A percentile compares a stretch with the other conserved stretches of the same genome.
Conservation (phyloP, 2,888 invertebrate species). For the Thecocarcelia acutangulata region DNA sequence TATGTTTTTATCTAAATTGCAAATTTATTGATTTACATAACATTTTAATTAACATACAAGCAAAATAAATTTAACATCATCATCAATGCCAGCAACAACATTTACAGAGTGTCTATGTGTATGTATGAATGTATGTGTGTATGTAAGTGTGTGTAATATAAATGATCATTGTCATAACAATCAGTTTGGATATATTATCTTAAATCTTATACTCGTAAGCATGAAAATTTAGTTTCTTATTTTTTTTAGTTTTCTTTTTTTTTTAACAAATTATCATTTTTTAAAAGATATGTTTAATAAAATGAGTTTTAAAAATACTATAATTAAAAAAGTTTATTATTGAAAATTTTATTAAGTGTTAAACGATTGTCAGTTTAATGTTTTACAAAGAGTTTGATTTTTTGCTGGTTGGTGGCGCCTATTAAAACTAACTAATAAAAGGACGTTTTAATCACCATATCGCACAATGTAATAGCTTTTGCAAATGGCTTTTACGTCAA, state of each 20-base stretch:
- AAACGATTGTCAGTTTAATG: not conserved
- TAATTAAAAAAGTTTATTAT: conserved; percentile 34
- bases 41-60: conserved; percentile 65
- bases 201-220: conserved; percentile 58
- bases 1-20: conserved; percentile 63
- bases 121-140: not conserved
- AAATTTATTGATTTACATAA: conserved; percentile 69
- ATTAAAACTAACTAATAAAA: too few species aligned
- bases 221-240: conserved; percentile 8
- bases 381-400: too few species aligned
- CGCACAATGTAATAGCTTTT: too few species aligned
- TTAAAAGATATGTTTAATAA: conserved; percentile 43
- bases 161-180: conserved; percentile 12
- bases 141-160: not conserved
- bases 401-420: too few species aligned
- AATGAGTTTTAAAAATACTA: conserved; percentile 34
- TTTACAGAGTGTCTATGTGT: not conserved
- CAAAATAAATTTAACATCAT: conserved; percentile 40
- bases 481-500: too few species aligned
- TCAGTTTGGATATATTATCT: conserved; percentile 51
- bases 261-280: conserved; percentile 23
- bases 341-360: not conserved
- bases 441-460: too few species aligned
- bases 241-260: conserved; percentile 16
- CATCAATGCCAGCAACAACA: not conserved